These are phyloP conservation scores for Anniella stebbinsi DNA, from an alignment of 2,797 vertebrate genomes.

Conservation along the genomic window DNA sequence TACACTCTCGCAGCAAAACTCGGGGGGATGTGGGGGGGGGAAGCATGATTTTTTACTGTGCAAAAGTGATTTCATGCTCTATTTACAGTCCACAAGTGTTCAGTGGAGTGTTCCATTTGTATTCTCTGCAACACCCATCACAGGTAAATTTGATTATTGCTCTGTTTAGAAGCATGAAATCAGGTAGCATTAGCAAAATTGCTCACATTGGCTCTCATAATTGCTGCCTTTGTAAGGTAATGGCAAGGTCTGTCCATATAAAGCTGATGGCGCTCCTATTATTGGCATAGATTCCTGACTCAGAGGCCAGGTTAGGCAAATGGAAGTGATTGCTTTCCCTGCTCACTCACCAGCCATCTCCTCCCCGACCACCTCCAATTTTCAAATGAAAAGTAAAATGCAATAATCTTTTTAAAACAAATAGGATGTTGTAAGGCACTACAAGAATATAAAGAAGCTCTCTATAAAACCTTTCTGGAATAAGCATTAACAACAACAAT, in stretches of 20 bases:
- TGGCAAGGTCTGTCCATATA: conserved; percentile 1
- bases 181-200: conserved; percentile 26
- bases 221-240: conserved; percentile 30
- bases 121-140: background rate
- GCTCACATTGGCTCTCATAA: background rate
- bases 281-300: background rate
- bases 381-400: background rate
- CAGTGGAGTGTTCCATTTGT: conserved; percentile 26
- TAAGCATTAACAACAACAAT: background rate
- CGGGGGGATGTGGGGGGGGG: too few species aligned
- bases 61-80: conserved; percentile 29
- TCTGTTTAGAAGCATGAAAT: conserved; percentile 18
- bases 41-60: background rate
- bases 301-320: background rate
- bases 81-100: conserved; percentile 30
- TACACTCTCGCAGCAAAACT: background rate
- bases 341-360: background rate
- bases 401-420: background rate
- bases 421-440: background rate
- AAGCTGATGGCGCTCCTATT: conserved; percentile 2
- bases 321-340: conserved; percentile 5
- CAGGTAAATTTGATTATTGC: conserved; percentile 42
- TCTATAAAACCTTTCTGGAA: background rate
- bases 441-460: background rate
- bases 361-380: background rate